Evolutionary conservation across 2,113 vertebrate genomes (phyloP).

Genomic region (Ploceus nigricollis): DNA sequence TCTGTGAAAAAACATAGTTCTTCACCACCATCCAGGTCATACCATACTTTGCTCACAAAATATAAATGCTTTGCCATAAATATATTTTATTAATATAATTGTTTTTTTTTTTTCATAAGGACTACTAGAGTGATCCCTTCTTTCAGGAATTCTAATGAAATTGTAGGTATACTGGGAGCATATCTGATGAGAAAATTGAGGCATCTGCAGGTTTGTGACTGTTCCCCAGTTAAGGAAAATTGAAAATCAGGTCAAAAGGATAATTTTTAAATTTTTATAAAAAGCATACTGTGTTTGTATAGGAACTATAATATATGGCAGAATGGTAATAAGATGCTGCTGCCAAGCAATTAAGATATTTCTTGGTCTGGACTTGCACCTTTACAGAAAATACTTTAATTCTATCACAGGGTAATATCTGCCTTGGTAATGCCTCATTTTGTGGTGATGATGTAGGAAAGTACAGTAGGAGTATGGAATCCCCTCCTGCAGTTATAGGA

Average conservation of each 20-base stretch:
- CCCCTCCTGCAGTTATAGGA: background rate
- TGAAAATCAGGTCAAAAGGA: background rate
- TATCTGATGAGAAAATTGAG: background rate
- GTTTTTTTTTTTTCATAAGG: background rate
- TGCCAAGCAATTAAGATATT: background rate
- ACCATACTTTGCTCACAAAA: background rate
- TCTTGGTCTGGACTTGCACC: background rate
- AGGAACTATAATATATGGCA: background rate
- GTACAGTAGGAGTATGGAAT: background rate
- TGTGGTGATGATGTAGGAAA: background rate
- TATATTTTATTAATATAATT: background rate
- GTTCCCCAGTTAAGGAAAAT: background rate
- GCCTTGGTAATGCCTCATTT: background rate
- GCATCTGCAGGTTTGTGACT: background rate
- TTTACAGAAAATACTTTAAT: background rate
- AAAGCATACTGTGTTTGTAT: accelerated
- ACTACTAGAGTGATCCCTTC: background rate
- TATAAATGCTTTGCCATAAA: background rate
- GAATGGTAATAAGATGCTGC: background rate
- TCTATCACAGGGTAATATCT: background rate
- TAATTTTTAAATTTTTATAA: background rate
- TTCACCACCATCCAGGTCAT: background rate
- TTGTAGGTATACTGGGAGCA: background rate
- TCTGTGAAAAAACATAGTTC: background rate
- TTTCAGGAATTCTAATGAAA: background rate